These are phyloP conservation scores for Nautilus pompilius DNA, from an alignment of 1,140 invertebrate species.

Conservation along the genomic window DNA sequence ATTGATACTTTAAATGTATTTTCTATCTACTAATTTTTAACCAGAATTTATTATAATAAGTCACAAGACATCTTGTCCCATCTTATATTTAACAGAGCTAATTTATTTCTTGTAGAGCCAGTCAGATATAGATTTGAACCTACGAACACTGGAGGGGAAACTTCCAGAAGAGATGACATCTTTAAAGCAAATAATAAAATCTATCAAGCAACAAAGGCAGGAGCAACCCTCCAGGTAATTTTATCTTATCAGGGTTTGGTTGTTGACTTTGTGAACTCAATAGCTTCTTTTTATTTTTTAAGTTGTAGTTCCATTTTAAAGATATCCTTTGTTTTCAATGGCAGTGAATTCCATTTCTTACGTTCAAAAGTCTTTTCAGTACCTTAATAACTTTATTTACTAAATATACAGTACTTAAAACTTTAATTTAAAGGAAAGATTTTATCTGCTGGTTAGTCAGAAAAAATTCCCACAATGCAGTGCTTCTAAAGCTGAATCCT, in stretches of 20 bases:
- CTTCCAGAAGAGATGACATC: slow-evolving; percentile 32
- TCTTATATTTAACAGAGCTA: background rate
- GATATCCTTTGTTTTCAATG: background rate
- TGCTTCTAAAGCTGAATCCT: too few species aligned
- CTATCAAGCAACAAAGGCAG: slow-evolving; percentile 22
- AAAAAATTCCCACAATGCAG: too few species aligned
- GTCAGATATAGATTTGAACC: slow-evolving; percentile 30
- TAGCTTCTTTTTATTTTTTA: background rate
- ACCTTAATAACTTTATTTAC: background rate
- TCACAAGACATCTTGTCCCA: background rate
- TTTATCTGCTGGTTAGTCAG: too few species aligned
- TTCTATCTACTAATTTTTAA: background rate
- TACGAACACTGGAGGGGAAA: slow-evolving; percentile 25
- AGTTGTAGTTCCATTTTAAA: background rate
- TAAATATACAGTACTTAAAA: background rate
- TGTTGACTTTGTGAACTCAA: background rate
- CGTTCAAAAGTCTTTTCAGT: background rate
- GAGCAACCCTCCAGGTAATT: slow-evolving; percentile 18
- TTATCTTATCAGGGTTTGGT: background rate
- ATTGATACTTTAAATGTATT: too few species aligned
- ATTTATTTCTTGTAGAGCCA: slow-evolving; percentile 14
- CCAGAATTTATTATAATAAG: background rate
- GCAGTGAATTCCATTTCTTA: background rate
- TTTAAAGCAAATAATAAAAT: slow-evolving; percentile 24
- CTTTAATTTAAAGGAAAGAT: too few species aligned